Percentiles rank a stretch among this genome's conserved stretches.
Conservation (phyloP, 35 echinoderm and acorn worm genomes). For the Lytechinus pictus region DNA sequence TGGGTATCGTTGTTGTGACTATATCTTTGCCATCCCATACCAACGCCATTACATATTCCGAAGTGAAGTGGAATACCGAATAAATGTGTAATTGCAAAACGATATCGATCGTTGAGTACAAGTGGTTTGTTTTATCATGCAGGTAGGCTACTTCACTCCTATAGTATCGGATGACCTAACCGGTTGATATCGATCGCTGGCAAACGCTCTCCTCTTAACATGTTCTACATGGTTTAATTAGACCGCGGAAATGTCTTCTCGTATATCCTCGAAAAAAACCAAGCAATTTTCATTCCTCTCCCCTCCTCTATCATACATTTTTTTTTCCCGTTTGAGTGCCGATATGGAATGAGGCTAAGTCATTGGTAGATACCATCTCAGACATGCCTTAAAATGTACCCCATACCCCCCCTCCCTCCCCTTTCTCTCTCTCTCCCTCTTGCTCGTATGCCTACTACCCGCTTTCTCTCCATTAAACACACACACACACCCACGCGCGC, state of each 20-base stretch:
- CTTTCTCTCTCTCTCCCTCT: background rate
- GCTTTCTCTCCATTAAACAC: background rate
- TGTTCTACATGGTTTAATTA: background rate
- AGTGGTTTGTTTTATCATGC: background rate
- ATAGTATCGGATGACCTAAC: background rate
- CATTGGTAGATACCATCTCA: no score
- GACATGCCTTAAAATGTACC: no score
- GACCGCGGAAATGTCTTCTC: background rate
- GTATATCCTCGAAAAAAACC: background rate
- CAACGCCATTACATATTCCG: background rate
- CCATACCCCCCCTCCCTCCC: background rate
- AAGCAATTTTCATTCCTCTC: no score
- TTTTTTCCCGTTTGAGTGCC: background rate
- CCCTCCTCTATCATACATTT: background rate
- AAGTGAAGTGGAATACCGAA: background rate
- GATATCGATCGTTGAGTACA: background rate
- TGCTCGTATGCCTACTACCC: background rate
- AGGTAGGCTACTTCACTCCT: background rate
- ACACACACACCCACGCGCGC: no score
- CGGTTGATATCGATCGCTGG: background rate
- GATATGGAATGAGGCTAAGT: no score
- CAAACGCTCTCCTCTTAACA: background rate
- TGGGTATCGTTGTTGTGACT: no score
- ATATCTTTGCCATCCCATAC: background rate
- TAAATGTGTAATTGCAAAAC: slow-evolving; percentile 13